Conservation (phyloP, 2,797 vertebrate species). For the Muraenolepis orangiensis region DNA sequence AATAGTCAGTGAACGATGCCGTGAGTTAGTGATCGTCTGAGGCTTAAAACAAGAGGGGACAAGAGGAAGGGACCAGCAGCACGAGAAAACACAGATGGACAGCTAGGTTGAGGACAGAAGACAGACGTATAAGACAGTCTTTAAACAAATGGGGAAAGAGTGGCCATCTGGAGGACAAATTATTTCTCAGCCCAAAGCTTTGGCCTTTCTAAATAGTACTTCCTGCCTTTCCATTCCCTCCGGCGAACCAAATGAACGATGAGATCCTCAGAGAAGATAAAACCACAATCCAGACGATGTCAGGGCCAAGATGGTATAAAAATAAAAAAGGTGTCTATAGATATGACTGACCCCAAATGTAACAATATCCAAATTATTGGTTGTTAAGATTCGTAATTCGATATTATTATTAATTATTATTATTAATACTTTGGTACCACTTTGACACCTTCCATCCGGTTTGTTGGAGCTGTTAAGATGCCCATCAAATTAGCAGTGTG, state of each 20-base stretch:
- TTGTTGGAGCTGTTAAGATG: not conserved
- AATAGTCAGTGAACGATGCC: not conserved
- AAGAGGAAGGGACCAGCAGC: constrained; percentile 4
- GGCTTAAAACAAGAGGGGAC: not conserved
- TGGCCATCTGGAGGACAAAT: constrained; percentile 45
- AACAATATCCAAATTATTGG: not conserved
- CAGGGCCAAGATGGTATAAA: not conserved
- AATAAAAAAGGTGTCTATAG: not conserved
- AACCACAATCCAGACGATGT: constrained; percentile 8
- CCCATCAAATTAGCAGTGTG: not conserved
- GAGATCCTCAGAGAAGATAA: constrained; percentile 5
- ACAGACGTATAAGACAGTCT: constrained; percentile 38
- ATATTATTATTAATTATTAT: too few relatives aligned
- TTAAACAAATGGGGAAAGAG: constrained; percentile 26
- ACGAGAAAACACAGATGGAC: constrained; percentile 19
- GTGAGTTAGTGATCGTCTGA: not conserved
- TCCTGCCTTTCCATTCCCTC: constrained; percentile 23
- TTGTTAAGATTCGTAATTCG: not conserved
- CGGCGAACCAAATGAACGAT: constrained; percentile 9
- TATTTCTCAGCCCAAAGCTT: constrained; percentile 39
- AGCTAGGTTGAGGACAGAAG: constrained; percentile 34
- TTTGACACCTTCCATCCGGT: not conserved
- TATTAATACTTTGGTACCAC: not conserved
- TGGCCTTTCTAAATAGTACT: constrained; percentile 40
- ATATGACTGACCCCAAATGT: not conserved